Base-by-base conservation (phyloP, 1,140 invertebrate species). In the Euura saliciscinereae region DNA sequence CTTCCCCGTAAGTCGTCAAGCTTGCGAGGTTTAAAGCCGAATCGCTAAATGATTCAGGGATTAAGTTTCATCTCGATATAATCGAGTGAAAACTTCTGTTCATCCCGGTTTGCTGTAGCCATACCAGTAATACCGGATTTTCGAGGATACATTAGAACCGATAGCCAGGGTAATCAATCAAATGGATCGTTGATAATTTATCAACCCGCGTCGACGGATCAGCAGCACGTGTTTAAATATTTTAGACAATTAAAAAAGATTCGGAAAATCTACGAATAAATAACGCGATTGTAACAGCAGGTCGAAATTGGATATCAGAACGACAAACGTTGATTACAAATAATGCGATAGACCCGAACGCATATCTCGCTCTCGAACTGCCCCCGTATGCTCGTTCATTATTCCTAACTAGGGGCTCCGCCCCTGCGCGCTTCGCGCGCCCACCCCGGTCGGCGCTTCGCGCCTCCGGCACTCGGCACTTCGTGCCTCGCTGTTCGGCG, bases 261-360 rank as follows among this genome's bases (percentile, higher is more conserved):
- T 28, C 28, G 28, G 0, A 28, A 28, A 28, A 28, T 28, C 28
- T 1, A 28, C 28, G 1, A 79, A 78, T 79, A 71, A 79, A 76
- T 77, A 79, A 79, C 74, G 74, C 74, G 73, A 71, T 74, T 72
- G 76, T 74, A 74, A 70, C 51, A 74, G 71, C 73, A 70, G 66
- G 75, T 45, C 45, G 65, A 28, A 65, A 65, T 66, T 66, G 44
- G 69, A 67, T 64, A 71, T 28, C 69, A 69, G 44, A 11, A 75
- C 59, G 70, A 28, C 28, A 28, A 28, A 28, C 28, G 28, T n/a
- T 44, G 65, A 70, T 44, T 42, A 51, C 64, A 69, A 64, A 70
- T 70, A 64, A 7, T 65, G 69, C 51, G 64, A 59, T 70, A 70
- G 65, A 65, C 65, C 69, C 44, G 5, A 7, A 70, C 44, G 42